These are phyloP conservation scores for Pituophis catenifer DNA, from an alignment of 2,113 vertebrate genomes.

Conservation along the genomic window DNA sequence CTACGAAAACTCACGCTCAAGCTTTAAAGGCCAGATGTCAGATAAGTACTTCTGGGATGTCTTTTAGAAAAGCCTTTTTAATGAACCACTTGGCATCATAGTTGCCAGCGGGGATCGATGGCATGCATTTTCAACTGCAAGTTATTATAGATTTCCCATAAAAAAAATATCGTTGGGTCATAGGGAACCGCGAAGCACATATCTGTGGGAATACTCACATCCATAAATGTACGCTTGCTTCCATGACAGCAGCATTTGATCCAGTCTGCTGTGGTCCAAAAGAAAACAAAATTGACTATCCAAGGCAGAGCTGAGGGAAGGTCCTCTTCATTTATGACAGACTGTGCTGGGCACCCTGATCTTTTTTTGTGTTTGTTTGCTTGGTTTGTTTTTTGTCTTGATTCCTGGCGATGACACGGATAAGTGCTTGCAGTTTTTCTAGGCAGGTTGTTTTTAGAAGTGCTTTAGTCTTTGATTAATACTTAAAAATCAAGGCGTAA, in stretches of 20 bases:
- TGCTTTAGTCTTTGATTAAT: slow-evolving; percentile 57
- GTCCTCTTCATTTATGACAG: slow-evolving; percentile 49
- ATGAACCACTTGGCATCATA: slow-evolving; percentile 33
- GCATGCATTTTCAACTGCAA: slow-evolving; percentile 9
- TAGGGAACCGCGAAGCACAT: background rate
- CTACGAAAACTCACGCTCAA: slow-evolving; percentile 37
- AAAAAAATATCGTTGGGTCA: slow-evolving; percentile 10
- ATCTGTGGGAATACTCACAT: background rate
- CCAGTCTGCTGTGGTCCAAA: background rate
- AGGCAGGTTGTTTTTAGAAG: background rate
- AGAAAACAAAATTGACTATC: slow-evolving; percentile 42
- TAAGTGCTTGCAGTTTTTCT: background rate
- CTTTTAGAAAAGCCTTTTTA: slow-evolving; percentile 36
- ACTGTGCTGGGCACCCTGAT: slow-evolving; percentile 52
- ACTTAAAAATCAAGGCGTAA: slow-evolving; percentile 49
- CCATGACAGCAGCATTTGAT: background rate
- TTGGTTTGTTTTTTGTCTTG: background rate
- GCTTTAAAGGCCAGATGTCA: slow-evolving; percentile 37
- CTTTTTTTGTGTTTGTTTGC: background rate
- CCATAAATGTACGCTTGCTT: background rate
- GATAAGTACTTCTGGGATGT: slow-evolving; percentile 33
- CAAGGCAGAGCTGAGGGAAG: slow-evolving; percentile 44
- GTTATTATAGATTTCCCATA: slow-evolving; percentile 12
- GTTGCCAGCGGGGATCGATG: slow-evolving; percentile 31
- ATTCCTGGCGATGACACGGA: background rate